Conservation (phyloP, 2,888 invertebrate species). For the Tromatobia lineatoria region DNA sequence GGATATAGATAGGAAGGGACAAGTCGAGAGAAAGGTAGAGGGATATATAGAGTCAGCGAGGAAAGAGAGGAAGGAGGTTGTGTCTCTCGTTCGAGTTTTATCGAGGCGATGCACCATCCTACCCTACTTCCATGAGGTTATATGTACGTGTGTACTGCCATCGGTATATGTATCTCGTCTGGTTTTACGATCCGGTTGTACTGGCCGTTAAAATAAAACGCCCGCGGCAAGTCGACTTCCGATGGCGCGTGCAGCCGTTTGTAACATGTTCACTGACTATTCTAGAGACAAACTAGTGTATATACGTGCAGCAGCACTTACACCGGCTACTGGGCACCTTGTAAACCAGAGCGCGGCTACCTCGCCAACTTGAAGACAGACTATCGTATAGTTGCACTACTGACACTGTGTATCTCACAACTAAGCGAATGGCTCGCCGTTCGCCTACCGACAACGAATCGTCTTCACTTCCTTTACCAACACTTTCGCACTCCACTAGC, state of each 20-base stretch:
- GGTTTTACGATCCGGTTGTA: slow-evolving; percentile 59
- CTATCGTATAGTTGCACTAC: not conserved
- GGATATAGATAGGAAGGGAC: slow-evolving; percentile 39
- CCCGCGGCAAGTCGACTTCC: slow-evolving; percentile 51
- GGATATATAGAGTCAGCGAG: slow-evolving; percentile 37
- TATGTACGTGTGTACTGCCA: slow-evolving; percentile 19
- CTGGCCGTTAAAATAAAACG: slow-evolving; percentile 63
- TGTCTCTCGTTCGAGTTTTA: slow-evolving; percentile 66
- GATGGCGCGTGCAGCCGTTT: slow-evolving; percentile 52
- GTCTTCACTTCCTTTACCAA: not conserved
- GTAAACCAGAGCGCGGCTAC: not conserved
- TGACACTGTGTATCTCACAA: not conserved
- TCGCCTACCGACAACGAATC: slow-evolving; percentile 3
- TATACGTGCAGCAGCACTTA: slow-evolving; percentile 8
- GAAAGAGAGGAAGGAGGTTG: slow-evolving; percentile 17
- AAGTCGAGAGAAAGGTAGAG: slow-evolving; percentile 10
- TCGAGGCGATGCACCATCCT: slow-evolving; percentile 55
- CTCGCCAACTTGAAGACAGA: not conserved
- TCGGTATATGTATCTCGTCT: slow-evolving; percentile 33
- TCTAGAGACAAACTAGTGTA: slow-evolving; percentile 10
- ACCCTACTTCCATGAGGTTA: slow-evolving; percentile 4
- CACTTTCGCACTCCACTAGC: not conserved
- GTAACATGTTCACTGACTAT: slow-evolving; percentile 45
- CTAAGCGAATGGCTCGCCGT: not conserved
- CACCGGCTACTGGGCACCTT: slow-evolving; percentile 6